Conservation (phyloP, 1,140 invertebrate genomes). For the Chelonus insularis region DNA sequence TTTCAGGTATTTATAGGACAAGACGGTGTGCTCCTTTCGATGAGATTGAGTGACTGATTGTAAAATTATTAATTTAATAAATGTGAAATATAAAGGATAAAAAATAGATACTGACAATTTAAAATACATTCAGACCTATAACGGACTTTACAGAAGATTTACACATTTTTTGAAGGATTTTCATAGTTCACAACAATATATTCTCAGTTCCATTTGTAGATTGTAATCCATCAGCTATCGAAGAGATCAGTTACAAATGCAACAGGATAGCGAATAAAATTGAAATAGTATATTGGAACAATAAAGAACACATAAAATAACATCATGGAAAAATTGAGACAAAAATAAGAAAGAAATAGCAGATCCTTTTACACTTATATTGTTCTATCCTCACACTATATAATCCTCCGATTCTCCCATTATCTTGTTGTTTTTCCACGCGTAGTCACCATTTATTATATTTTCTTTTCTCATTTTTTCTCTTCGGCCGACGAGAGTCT, state of each 20-base stretch:
- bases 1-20: too few relatives aligned
- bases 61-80: too few relatives aligned
- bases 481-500: neutral
- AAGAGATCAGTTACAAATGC: neutral
- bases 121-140: too few relatives aligned
- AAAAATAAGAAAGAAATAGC: neutral
- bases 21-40: too few relatives aligned
- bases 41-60: too few relatives aligned
- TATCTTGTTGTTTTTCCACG: conserved; percentile 46
- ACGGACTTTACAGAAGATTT: too few relatives aligned
- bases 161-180: too few relatives aligned
- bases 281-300: neutral
- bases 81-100: too few relatives aligned
- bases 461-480: conserved; percentile 28
- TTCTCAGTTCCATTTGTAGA: too few relatives aligned
- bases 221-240: too few relatives aligned
- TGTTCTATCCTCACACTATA: conserved; percentile 19
- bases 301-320: neutral
- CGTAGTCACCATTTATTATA: conserved; percentile 49
- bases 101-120: too few relatives aligned
- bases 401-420: conserved; percentile 49
- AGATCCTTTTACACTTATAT: neutral
- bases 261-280: neutral
- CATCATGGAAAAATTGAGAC: neutral
- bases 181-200: too few relatives aligned